Evolutionary conservation across 2,888 invertebrate species (phyloP), one percentile per base, ranked within the genome.

Genomic region (Saturnia japonica): DNA sequence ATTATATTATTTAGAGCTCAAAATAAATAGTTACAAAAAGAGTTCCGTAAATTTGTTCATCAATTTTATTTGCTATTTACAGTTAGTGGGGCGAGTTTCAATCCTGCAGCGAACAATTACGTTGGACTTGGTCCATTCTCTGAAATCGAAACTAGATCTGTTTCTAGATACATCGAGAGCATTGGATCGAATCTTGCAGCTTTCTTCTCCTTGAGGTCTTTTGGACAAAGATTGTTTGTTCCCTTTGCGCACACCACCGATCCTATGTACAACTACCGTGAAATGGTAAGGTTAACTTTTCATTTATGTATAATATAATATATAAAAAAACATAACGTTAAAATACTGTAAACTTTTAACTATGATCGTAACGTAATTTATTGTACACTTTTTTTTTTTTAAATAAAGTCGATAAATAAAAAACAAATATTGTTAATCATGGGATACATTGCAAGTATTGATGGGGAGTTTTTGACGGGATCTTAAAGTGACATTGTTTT

Each of bases 151-250:
- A 95, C 95, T 0, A 86, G 91, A 71, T 75, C 86, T 0, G 72
- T 95, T 1, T 88, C 94, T 22, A 76, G 86, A 0, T 95, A 91
- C 74, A 84, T 95, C 0, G 85, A 85, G 9, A 80, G 76, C 12
- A 86, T 95, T n/a, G 79, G 87, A 40, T 80, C 87, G 0, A 86
- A 88, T n/a, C 81, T 95, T 0, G 84, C 84, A 9, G 92, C 95
- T 0, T 95, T 95, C 77, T 78, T 96, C 1, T 95, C 95, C 0
- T 95, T 96, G 76, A 95, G 96, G 77, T 94, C 95, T 0, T 96
- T 95, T 80, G 95, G 96, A 0, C 96, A 96, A 76, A 89, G 91
- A 14, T 80, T 96, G 28, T 80, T 96, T 11, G 88, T 95, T 22
- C 96, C 96, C 0, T 95, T 95, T 75, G 96, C 96, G 0, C 94